Conservation (phyloP, 2,797 vertebrate genomes). For the Halcyon badia region DNA sequence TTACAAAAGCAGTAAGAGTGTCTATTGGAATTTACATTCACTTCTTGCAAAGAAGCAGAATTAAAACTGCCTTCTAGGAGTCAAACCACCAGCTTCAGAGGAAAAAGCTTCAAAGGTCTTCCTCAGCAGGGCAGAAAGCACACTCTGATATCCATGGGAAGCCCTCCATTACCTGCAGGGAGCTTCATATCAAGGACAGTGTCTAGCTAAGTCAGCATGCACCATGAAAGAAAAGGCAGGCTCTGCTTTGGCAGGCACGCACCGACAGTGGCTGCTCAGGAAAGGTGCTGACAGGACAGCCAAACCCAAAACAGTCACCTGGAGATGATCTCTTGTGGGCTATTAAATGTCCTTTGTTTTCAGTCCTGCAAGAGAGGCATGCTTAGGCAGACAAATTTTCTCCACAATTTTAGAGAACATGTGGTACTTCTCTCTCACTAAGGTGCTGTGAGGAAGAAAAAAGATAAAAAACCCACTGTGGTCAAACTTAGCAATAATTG, state of each 20-base stretch:
- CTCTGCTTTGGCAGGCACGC: neutral
- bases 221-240: neutral
- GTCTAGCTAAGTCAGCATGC: neutral
- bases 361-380: neutral
- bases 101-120: neutral
- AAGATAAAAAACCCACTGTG: rapidly evolving
- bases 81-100: neutral
- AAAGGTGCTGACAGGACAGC: slow-evolving; percentile 49
- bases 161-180: neutral
- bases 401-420: neutral
- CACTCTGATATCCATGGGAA: rapidly evolving
- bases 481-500: neutral
- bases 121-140: neutral
- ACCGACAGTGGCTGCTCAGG: neutral
- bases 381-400: neutral
- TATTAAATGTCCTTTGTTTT: neutral
- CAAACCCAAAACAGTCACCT: slow-evolving; percentile 32
- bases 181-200: neutral
- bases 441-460: neutral
- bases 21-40: neutral
- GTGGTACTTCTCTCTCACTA: neutral
- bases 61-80: neutral
- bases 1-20: neutral
- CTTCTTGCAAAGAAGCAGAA: neutral
- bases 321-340: neutral